Evolutionary conservation across 2,797 vertebrate genomes (phyloP).

Genomic region (Gymnodraco acuticeps): DNA sequence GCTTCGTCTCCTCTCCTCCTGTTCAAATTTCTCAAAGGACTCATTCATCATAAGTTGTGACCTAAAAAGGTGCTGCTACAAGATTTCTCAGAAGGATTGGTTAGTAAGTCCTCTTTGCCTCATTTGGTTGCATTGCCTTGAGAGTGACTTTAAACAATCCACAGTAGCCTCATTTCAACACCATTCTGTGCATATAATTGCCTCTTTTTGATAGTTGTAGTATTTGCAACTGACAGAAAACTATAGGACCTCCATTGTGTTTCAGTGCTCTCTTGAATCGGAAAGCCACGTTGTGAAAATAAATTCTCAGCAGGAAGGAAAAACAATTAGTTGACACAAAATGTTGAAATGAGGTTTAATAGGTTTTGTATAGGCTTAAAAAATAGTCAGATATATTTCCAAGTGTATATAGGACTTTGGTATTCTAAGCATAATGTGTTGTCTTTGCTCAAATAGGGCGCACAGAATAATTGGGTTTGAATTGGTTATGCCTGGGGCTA

Average conservation of each 20-base stretch:
- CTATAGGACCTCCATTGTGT: constrained; percentile 39
- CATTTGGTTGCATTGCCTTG: constrained; percentile 67
- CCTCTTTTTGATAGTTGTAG: constrained; percentile 42
- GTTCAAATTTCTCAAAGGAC: constrained; percentile 76
- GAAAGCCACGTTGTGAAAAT: constrained; percentile 41
- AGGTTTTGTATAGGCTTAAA: constrained; percentile 54
- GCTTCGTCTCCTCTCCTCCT: constrained; percentile 55
- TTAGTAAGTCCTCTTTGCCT: constrained; percentile 66
- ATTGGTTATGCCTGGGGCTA: constrained; percentile 86
- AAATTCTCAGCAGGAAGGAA: constrained; percentile 57
- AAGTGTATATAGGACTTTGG: constrained; percentile 68
- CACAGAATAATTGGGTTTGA: constrained; percentile 88
- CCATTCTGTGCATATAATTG: constrained; percentile 48
- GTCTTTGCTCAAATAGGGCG: constrained; percentile 80
- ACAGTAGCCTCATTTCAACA: constrained; percentile 48
- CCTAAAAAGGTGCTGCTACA: constrained; percentile 74
- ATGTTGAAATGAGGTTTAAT: constrained; percentile 52
- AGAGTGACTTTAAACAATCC: constrained; percentile 66
- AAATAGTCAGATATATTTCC: constrained; percentile 67
- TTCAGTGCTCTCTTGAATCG: constrained; percentile 44
- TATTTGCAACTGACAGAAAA: constrained; percentile 57
- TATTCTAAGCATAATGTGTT: constrained; percentile 83
- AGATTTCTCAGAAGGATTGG: constrained; percentile 72
- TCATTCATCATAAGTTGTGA: constrained; percentile 77
- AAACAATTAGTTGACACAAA: constrained; percentile 57